Percentiles rank a stretch among this genome's conserved stretches.
These are phyloP conservation scores for Bombus cullumanus DNA, from an alignment of 1,140 invertebrate species.

Conservation along the genomic window DNA sequence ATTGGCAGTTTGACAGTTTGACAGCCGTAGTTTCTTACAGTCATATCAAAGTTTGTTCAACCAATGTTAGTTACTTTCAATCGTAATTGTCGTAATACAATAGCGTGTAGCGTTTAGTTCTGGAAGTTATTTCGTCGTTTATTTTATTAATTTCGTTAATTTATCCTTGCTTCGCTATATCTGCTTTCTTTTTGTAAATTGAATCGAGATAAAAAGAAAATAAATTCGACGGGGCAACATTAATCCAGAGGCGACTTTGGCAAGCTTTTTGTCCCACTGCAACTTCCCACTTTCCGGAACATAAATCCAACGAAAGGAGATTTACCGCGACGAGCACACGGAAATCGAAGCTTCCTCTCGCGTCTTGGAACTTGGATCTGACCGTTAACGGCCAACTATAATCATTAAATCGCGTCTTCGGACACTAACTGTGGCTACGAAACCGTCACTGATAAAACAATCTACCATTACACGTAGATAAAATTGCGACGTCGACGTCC, in stretches of 20 bases:
- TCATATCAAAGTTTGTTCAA: no score
- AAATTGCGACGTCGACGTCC: not conserved
- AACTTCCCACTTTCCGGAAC: slow-evolving; percentile 30
- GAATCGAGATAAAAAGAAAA: not conserved
- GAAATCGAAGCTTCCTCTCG: slow-evolving; percentile 32
- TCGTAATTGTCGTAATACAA: no score
- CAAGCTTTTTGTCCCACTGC: slow-evolving; percentile 18
- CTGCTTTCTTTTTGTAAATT: not conserved
- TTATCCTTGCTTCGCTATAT: no score
- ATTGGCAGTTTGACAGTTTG: no score
- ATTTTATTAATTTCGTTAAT: no score
- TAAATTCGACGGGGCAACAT: slow-evolving; percentile 19
- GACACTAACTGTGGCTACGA: slow-evolving; percentile 4
- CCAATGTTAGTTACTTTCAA: no score
- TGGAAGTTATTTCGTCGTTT: not conserved
- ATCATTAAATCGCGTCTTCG: slow-evolving; percentile 51
- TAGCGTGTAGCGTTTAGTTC: no score
- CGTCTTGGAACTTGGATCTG: not conserved
- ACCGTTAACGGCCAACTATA: slow-evolving; percentile 32
- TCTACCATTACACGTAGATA: not conserved
- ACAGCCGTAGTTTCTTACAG: no score
- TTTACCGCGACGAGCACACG: slow-evolving; percentile 27
- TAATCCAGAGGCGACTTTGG: not conserved
- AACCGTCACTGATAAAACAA: slow-evolving; percentile 39
- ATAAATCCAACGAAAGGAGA: slow-evolving; percentile 40